Percentiles rank a stretch among this genome's conserved stretches.
These are phyloP conservation scores for Aphidius colemani DNA, from an alignment of 2,888 invertebrate genomes.

Conservation along the genomic window DNA sequence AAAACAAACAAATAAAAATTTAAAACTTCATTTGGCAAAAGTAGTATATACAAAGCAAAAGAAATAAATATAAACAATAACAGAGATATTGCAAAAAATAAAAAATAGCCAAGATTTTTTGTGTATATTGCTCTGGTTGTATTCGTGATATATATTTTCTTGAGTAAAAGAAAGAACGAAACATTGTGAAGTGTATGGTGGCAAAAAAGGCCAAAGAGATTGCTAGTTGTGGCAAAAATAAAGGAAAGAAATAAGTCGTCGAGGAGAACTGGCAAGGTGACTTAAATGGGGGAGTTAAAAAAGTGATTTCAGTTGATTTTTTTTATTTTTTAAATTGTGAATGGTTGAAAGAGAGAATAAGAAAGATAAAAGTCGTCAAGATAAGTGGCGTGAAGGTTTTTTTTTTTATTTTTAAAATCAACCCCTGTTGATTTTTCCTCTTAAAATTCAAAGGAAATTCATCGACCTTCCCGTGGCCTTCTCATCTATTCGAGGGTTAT, in stretches of 20 bases:
- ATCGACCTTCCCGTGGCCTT: no score
- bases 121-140: background rate
- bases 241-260: conserved; percentile 13
- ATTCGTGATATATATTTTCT: conserved; percentile 1
- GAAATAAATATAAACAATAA: no score
- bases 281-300: background rate
- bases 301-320: conserved; percentile 10
- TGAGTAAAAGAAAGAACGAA: conserved; percentile 2
- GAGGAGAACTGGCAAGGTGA: background rate
- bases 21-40: no score
- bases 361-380: conserved; percentile 16
- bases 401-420: no score
- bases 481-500: no score
- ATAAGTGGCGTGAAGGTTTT: conserved; percentile 11
- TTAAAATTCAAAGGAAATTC: no score
- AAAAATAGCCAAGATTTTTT: background rate
- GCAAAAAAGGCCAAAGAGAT: conserved; percentile 16
- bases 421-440: no score
- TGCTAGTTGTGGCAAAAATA: conserved; percentile 10
- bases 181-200: background rate
- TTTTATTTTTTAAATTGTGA: conserved; percentile 19
- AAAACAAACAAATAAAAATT: no score
- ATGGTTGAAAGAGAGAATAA: conserved; percentile 26
- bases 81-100: no score
- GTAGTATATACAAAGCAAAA: no score